These are phyloP conservation scores for Phylloscopus trochiloides DNA, from an alignment of 2,113 vertebrate species.

Conservation along the genomic window DNA sequence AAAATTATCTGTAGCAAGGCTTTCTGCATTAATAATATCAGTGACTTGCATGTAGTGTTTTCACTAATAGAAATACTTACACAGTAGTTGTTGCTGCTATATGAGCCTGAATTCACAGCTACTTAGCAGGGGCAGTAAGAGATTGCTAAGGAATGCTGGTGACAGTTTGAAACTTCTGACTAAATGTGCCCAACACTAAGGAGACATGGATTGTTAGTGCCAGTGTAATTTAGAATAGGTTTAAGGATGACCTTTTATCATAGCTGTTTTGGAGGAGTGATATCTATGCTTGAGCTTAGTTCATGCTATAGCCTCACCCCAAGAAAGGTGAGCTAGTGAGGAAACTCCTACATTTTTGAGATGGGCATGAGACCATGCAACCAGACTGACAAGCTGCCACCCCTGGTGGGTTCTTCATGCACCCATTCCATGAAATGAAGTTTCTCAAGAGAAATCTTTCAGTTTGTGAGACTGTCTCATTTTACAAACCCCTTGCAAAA, in stretches of 20 bases:
- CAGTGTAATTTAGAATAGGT: not conserved
- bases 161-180: not conserved
- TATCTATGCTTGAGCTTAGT: not conserved
- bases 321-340: not conserved
- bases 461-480: not conserved
- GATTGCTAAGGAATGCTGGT: not conserved
- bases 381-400: not conserved
- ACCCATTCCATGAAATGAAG: not conserved
- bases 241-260: not conserved
- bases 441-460: not conserved
- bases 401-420: not conserved
- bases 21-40: not conserved
- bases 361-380: rapidly evolving
- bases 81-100: not conserved
- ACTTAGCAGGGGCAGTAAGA: not conserved
- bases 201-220: not conserved
- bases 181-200: not conserved
- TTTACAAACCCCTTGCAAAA: not conserved
- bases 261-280: not conserved
- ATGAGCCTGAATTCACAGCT: not conserved
- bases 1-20: not conserved
- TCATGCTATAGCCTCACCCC: not conserved
- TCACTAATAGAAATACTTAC: not conserved
- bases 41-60: not conserved
- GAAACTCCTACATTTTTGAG: not conserved